Evolutionary conservation across 2,113 vertebrate species (phyloP), one percentile per base, ranked within the genome.

Genomic region (Bubalus kerabau): DNA sequence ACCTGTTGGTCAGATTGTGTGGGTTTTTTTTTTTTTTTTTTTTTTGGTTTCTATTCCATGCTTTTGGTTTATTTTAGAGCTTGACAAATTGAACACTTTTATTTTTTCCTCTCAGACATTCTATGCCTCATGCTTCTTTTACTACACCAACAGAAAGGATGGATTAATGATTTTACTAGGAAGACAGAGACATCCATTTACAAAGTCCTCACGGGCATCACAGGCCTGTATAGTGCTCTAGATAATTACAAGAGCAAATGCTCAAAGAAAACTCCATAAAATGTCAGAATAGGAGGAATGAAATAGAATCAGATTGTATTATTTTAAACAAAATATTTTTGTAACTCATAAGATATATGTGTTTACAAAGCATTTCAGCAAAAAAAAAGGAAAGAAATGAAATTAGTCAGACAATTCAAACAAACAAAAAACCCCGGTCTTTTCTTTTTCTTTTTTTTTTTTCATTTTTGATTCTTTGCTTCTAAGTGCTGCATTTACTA

Each of bases 1-100:
- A 74, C 6, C 80, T 89, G 23, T 40, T 87, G 24, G 62, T 80
- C 94, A 43, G 74, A 26, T 67, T 92, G 62, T 59, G 67, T 54
- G 11, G 11, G 21, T 7, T n/a, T 8, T 28, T 14, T 24, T 23
- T 30, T 36, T 6, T 36, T 6, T 48, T 84, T 62, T 94, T 93
- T 36, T 36, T 36, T 36, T 36, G 36, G 36, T 36, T 36, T n/a
- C 60, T 64, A 74, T 59, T 48, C 7, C 3, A 13, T 93, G 48
- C 16, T 91, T 93, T 96, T 71, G 19, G 9, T 82, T 97, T 40
- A 32, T 43, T 92, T 87, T 93, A 67, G 48, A 59, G 3, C 84
- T 95, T 94, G 87, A 97, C 57, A 80, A 96, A 92, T 83, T 93
- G 50, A 90, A 62, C 13, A 82, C 32, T 93, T 93, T 92, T 88